phyloP scores from a whole-genome alignment of 2,113 vertebrate species.

The Tyrannus savana region DNA sequence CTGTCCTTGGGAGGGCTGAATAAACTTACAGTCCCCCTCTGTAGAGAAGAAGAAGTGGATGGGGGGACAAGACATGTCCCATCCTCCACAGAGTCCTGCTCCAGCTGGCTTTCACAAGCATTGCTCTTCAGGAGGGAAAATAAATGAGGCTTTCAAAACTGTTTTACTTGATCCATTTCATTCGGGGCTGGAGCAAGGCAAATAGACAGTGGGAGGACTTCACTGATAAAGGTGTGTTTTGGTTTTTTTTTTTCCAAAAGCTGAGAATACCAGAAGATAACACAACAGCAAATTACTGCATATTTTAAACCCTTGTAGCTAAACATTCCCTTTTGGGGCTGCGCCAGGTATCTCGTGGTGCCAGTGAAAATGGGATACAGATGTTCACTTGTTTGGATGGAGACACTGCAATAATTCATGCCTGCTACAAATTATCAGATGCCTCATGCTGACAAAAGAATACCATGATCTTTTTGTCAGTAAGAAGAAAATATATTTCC shows the following conservation, averaged over 20 bases:
- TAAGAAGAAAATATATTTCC: not conserved
- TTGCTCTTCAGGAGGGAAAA: conserved; percentile 6
- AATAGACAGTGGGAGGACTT: conserved; percentile 53
- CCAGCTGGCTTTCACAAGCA: not conserved
- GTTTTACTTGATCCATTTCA: conserved; percentile 38
- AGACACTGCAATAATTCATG: conserved; percentile 64
- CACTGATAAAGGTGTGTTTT: not conserved
- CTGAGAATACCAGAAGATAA: conserved; percentile 55
- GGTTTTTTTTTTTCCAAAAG: not conserved
- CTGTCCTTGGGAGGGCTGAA: not conserved
- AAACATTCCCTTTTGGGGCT: conserved; percentile 60
- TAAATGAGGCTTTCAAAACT: conserved; percentile 37
- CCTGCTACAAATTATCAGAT: conserved; percentile 40
- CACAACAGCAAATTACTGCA: conserved; percentile 61
- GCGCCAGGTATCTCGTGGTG: conserved; percentile 60
- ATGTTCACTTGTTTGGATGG: conserved; percentile 70
- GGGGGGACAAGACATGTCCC: not conserved
- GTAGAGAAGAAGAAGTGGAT: not conserved
- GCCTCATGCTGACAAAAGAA: not conserved
- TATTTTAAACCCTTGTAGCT: conserved; percentile 66
- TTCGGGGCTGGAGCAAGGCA: not conserved
- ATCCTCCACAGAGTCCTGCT: not conserved
- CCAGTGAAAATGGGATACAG: conserved; percentile 74
- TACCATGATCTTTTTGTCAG: not conserved
- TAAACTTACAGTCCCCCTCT: not conserved